Conservation (phyloP, 2,113 vertebrate species). For the Lucifuga dentata region DNA sequence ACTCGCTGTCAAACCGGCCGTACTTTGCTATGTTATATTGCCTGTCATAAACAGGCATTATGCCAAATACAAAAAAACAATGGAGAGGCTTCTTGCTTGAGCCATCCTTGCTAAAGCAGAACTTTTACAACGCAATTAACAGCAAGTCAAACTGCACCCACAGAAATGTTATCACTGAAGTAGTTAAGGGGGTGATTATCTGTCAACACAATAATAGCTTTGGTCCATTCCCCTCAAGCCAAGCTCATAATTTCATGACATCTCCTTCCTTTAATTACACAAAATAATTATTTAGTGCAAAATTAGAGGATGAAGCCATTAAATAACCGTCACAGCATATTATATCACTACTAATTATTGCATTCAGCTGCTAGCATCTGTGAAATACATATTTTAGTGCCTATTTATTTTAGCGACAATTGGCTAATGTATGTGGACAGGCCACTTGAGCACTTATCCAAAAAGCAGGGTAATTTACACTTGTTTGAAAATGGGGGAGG, state of each 20-base stretch:
- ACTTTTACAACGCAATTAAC: conserved; percentile 78
- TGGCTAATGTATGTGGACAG: conserved; percentile 71
- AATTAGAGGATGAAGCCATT: conserved; percentile 71
- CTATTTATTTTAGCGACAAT: conserved; percentile 70
- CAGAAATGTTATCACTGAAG: conserved; percentile 46
- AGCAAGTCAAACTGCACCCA: conserved; percentile 52
- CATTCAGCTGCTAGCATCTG: conserved; percentile 65
- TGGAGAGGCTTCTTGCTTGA: conserved; percentile 61
- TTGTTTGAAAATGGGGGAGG: conserved; percentile 70
- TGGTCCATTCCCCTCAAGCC: conserved; percentile 54
- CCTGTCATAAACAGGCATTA: conserved; percentile 82
- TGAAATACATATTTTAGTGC: conserved; percentile 71
- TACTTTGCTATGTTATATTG: conserved; percentile 79
- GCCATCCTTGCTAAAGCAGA: conserved; percentile 57
- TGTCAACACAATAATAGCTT: conserved; percentile 56
- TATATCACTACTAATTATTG: conserved; percentile 68
- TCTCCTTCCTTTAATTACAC: conserved; percentile 62
- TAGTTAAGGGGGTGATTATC: conserved; percentile 59
- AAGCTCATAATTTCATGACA: conserved; percentile 59
- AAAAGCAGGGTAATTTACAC: conserved; percentile 75
- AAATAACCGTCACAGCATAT: conserved; percentile 74
- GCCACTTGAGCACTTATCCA: conserved; percentile 64
- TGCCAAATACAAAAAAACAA: conserved; percentile 78
- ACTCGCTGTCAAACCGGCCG: conserved; percentile 83
- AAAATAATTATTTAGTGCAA: conserved; percentile 66